These are phyloP conservation scores for Crocuta crocuta DNA, from an alignment of 2,113 vertebrate genomes.

Conservation along the genomic window DNA sequence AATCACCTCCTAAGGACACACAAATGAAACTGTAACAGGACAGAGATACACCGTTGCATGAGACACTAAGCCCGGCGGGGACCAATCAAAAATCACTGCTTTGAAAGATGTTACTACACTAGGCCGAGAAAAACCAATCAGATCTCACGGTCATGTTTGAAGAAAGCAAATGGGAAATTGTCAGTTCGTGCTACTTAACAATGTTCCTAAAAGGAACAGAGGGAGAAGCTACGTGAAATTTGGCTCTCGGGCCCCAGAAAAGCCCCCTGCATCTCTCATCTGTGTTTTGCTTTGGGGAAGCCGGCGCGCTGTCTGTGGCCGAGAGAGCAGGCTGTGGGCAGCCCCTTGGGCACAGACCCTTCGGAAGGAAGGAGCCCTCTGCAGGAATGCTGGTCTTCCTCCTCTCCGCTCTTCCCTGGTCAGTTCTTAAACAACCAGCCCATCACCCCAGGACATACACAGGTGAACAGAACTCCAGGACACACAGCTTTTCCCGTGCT, in stretches of 20 bases:
- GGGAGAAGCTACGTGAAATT: background rate
- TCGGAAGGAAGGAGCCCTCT: rapidly evolving
- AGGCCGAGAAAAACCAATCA: background rate
- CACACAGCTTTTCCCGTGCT: too few species aligned
- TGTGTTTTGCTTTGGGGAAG: background rate
- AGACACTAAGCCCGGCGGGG: background rate
- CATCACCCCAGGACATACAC: rapidly evolving
- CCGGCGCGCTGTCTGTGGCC: background rate
- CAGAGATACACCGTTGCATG: rapidly evolving
- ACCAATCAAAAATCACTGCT: background rate
- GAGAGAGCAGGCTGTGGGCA: background rate
- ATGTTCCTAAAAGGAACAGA: background rate
- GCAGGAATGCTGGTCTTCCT: too few species aligned
- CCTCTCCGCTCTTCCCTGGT: too few species aligned
- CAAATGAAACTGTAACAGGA: background rate
- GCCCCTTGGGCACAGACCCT: rapidly evolving
- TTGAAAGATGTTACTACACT: background rate
- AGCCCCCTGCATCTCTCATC: background rate
- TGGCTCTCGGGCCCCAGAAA: background rate
- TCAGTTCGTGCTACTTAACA: background rate
- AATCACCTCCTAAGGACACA: background rate
- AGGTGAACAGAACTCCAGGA: rapidly evolving
- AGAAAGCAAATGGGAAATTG: background rate
- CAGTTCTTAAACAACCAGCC: background rate
- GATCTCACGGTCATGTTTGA: background rate